Evolutionary conservation across 2,888 invertebrate genomes (phyloP).

Genomic region (Philonicus albiceps): DNA sequence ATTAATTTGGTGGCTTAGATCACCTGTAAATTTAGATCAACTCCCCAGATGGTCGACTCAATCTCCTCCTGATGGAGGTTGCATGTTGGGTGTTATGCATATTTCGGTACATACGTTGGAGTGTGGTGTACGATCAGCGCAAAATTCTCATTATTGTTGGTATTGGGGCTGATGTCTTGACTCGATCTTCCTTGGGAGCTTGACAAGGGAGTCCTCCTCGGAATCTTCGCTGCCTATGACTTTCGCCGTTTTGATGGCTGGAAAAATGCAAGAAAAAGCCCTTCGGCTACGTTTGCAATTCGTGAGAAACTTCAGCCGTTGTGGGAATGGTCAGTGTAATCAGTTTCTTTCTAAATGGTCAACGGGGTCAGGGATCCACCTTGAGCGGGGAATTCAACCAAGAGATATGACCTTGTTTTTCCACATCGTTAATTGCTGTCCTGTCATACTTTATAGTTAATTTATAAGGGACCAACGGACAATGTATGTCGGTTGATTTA

Average conservation of each 20-base stretch:
- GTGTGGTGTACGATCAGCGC: not conserved
- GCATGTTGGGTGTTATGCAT: not conserved
- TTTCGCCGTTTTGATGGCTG: constrained; percentile 7
- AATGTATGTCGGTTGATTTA: not conserved
- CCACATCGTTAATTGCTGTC: not conserved
- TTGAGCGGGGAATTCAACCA: not conserved
- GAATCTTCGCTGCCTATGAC: not conserved
- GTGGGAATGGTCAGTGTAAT: constrained; percentile 22
- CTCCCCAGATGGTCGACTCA: constrained; percentile 21
- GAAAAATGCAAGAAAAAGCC: not conserved
- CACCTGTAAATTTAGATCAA: not conserved
- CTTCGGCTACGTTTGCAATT: not conserved
- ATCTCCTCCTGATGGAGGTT: not conserved
- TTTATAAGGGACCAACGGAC: not conserved
- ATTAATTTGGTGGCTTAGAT: constrained; percentile 12
- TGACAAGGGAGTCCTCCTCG: not conserved
- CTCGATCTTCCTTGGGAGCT: not conserved
- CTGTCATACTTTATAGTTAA: not conserved
- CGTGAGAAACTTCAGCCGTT: not conserved
- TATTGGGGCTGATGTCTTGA: not conserved
- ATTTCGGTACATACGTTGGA: not conserved
- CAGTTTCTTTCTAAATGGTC: constrained; percentile 28
- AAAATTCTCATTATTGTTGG: not conserved
- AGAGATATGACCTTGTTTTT: not conserved
- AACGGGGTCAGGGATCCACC: constrained; percentile 12